Evolutionary conservation across 2,888 invertebrate species (phyloP).

Genomic region (Drosophila neotestacea): DNA sequence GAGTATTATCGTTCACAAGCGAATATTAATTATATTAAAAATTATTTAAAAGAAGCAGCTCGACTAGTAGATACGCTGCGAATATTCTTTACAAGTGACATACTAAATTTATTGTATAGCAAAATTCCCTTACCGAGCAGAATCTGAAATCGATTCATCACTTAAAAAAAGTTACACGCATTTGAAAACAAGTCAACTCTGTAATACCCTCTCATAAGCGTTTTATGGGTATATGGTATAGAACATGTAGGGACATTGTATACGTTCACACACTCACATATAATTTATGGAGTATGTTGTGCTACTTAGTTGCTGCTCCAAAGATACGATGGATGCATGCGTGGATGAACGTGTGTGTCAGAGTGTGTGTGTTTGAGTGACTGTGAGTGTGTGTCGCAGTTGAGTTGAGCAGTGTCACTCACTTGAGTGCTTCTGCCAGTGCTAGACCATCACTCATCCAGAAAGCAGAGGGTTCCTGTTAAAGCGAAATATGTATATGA

Average conservation of each 20-base stretch:
- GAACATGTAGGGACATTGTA: constrained; percentile 44
- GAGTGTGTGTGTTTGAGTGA: not conserved
- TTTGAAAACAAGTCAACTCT: not conserved
- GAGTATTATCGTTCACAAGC: not conserved
- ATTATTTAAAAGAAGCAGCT: not conserved
- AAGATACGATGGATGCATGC: constrained; percentile 6
- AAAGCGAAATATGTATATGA: constrained; percentile 16
- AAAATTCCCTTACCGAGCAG: not conserved
- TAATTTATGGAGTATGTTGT: constrained; percentile 25
- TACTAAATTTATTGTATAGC: no score
- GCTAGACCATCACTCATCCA: constrained; percentile 32
- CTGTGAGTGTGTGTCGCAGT: constrained; percentile 14
- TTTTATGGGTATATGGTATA: constrained; percentile 10
- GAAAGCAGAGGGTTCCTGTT: constrained; percentile 26
- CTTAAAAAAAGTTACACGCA: not conserved
- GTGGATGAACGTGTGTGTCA: constrained; percentile 3
- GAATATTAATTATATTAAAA: not conserved
- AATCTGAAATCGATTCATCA: not conserved
- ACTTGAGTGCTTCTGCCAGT: constrained; percentile 25
- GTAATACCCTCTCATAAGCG: not conserved
- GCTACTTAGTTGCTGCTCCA: constrained; percentile 15
- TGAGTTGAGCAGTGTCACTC: constrained; percentile 32
- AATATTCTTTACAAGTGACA: no score
- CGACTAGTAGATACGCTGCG: not conserved
- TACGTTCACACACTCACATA: constrained; percentile 17